These are phyloP conservation scores for Dicerorhinus sumatrensis DNA, from an alignment of 2,113 vertebrate genomes.

Conservation along the genomic window DNA sequence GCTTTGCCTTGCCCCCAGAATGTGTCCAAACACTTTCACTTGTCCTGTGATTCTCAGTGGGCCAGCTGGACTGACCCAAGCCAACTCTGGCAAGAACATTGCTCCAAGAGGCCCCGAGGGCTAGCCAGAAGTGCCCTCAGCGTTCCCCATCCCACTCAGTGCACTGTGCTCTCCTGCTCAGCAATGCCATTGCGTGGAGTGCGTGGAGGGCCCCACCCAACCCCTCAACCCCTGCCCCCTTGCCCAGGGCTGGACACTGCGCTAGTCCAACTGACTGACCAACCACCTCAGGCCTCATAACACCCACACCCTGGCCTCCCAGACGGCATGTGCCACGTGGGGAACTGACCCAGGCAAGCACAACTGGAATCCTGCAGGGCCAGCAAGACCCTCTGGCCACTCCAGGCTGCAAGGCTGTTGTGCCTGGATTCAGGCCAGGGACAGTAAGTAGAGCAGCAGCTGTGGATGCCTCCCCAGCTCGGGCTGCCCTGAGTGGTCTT, in stretches of 20 bases:
- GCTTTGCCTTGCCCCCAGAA: neutral
- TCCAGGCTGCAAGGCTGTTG: neutral
- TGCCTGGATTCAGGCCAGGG: neutral
- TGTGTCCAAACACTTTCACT: neutral
- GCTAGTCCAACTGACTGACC: neutral
- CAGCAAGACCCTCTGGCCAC: neutral
- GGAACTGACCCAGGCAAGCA: too few relatives aligned
- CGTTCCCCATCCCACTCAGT: too few relatives aligned
- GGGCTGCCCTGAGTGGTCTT: too few relatives aligned
- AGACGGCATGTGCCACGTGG: rapidly evolving
- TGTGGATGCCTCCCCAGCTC: neutral
- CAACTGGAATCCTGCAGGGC: neutral
- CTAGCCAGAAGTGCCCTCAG: neutral
- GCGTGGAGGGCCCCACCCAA: neutral
- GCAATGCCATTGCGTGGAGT: neutral
- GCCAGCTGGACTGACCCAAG: neutral
- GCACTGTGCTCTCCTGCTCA: neutral
- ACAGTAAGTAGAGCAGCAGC: too few relatives aligned
- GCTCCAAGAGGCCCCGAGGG: neutral
- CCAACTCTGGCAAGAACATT: neutral
- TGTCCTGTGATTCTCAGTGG: neutral
- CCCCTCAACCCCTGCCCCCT: too few relatives aligned
- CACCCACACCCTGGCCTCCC: neutral
- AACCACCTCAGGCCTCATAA: neutral
- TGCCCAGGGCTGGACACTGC: neutral